Base-by-base conservation (phyloP, 2,113 vertebrate genomes). In the Ifrita kowaldi region DNA sequence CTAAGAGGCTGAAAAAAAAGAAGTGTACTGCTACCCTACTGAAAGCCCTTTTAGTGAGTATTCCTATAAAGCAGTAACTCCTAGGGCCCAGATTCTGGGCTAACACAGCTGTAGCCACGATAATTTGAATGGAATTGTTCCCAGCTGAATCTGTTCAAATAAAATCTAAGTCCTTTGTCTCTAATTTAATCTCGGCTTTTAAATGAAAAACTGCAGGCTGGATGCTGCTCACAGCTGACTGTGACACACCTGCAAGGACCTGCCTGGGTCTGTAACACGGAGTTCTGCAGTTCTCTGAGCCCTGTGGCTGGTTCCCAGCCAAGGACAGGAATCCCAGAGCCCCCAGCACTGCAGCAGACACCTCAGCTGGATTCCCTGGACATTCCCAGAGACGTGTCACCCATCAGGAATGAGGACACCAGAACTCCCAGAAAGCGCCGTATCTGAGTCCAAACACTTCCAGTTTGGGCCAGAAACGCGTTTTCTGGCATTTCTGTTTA, bases 221-320 rank as follows among this genome's bases (percentile, higher is more conserved):
- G 63, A 13, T 30, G 22, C 41, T 80, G 20, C 73, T 73, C 59
- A 15, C 1, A 47, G 37, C 23, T 44, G 42, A 42, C 27, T 22
- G 2, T n/a, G 56, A 7, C 32, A 19, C 30, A 81, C 41, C 76
- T 89, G 50, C 11, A 2, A 26, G 57, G 56, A 91, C 39, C 39
- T 2, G 0, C n/a, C 1, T 37, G 77, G 23, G 37, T 69, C 56
- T 57, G 23, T 6, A 33, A 12, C 1, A 1, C 42, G 0, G 4
- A 20, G 46, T 12, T 83, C 10, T 32, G 50, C 6, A 37, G 35
- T 4, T 52, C 3, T 9, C 17, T 33, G 33, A 3, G 42, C 56
- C 18, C 13, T 2, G 5, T 2, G n/a, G 2, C 50, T 49, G n/a
- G 4, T 41, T 57, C 67, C 22, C 42, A 53, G 44, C 5, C 33